Evolutionary conservation across 2,797 vertebrate species (phyloP).

Genomic region (Perdix hodgsoniae): DNA sequence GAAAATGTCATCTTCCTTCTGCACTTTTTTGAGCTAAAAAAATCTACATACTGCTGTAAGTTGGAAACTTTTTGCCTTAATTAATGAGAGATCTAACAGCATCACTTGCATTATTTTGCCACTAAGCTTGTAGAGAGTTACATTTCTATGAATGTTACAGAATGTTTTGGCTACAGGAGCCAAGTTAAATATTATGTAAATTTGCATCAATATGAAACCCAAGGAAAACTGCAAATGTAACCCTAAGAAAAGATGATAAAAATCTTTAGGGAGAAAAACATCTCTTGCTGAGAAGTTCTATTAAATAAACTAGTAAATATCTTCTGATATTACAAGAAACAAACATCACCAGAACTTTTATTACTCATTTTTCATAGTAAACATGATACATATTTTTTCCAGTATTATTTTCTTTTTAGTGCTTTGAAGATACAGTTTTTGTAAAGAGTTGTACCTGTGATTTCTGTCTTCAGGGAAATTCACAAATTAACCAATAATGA

Average conservation of each 20-base stretch:
- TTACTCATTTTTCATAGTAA: not conserved
- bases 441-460: not conserved
- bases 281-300: not conserved
- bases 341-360: not conserved
- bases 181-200: conserved; percentile 60
- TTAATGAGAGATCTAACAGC: conserved; percentile 33
- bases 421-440: not conserved
- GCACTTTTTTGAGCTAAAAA: not conserved
- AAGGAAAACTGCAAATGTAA: conserved; percentile 16
- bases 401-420: not conserved
- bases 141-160: conserved; percentile 38
- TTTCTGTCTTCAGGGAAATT: not conserved
- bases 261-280: not conserved
- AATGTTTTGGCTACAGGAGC: conserved; percentile 22
- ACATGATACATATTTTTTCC: not conserved
- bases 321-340: not conserved
- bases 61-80: conserved; percentile 26
- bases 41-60: not conserved
- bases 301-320: not conserved
- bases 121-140: not conserved
- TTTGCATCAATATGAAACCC: conserved; percentile 52
- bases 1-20: not conserved
- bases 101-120: conserved; percentile 44
- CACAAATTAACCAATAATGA: not conserved
- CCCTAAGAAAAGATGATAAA: not conserved